These are phyloP conservation scores for Adelognathus sp. DNA, from an alignment of 2,888 invertebrate genomes.

Conservation along the genomic window DNA sequence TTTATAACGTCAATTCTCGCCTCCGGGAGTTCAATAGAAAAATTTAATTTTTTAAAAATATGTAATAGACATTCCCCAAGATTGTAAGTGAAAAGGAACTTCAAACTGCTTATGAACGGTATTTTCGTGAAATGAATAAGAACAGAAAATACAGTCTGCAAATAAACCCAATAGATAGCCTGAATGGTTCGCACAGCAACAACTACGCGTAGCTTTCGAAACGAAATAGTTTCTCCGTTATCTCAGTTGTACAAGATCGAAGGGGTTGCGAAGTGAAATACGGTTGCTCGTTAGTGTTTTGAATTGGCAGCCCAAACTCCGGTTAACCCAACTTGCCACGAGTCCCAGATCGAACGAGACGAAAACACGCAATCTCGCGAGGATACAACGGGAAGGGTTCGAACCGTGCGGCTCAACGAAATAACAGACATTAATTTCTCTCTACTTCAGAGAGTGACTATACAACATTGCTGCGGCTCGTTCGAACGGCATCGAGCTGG, in stretches of 20 bases:
- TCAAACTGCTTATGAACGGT: too few relatives aligned
- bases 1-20: too few relatives aligned
- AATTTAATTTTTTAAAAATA: too few relatives aligned
- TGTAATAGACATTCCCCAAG: too few relatives aligned
- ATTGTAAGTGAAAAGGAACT: too few relatives aligned
- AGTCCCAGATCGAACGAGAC: constrained; percentile 13
- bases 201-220: not conserved
- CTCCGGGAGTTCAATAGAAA: too few relatives aligned
- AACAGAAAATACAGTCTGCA: too few relatives aligned
- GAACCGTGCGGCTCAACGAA: constrained; percentile 18
- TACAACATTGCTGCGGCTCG: not conserved
- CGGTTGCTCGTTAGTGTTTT: constrained; percentile 67
- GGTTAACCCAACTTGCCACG: constrained; percentile 22
- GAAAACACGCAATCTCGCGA: too few relatives aligned
- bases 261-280: constrained; percentile 64
- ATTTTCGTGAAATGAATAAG: too few relatives aligned
- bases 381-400: constrained; percentile 34
- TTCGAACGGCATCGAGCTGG: too few relatives aligned
- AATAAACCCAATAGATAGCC: too few relatives aligned
- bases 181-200: too few relatives aligned
- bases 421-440: constrained; percentile 53
- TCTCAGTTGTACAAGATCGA: constrained; percentile 34
- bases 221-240: not conserved
- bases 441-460: not conserved
- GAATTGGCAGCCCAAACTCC: constrained; percentile 24